Percentiles rank a stretch among this genome's conserved stretches.
Conservation (phyloP, 1,140 invertebrate species). For the Sycophila sp. region DNA sequence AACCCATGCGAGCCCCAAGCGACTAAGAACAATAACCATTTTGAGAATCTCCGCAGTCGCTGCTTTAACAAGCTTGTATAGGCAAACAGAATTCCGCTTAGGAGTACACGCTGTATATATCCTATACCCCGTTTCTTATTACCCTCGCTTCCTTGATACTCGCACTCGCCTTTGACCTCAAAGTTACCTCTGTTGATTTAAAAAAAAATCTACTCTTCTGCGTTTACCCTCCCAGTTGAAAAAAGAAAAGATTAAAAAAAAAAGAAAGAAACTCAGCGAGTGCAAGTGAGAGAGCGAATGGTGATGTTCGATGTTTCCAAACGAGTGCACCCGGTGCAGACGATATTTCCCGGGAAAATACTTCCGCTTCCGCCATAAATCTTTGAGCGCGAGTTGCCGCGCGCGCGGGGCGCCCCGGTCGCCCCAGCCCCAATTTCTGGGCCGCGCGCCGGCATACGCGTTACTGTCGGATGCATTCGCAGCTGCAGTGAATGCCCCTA, state of each 20-base stretch:
- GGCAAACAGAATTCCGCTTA: too few species aligned
- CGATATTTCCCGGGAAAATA: constrained; percentile 59
- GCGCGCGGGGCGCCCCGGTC: background rate
- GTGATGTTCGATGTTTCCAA: constrained; percentile 57
- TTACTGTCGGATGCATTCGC: constrained; percentile 52
- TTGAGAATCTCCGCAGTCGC: too few species aligned
- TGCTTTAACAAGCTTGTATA: too few species aligned
- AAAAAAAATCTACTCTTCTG: background rate
- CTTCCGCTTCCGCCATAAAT: constrained; percentile 59
- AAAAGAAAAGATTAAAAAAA: constrained; percentile 16
- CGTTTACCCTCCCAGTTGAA: constrained; percentile 9
- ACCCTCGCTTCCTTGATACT: background rate
- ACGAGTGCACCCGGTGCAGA: constrained; percentile 54
- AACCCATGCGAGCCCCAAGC: too few species aligned
- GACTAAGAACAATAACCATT: too few species aligned
- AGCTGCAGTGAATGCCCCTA: constrained; percentile 42
- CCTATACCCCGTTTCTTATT: too few species aligned
- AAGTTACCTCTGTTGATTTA: background rate
- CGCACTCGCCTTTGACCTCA: background rate
- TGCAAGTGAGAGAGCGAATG: constrained; percentile 43
- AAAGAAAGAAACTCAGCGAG: constrained; percentile 21
- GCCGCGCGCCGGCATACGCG: constrained; percentile 30
- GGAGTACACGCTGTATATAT: too few species aligned
- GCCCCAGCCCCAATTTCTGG: constrained; percentile 18
- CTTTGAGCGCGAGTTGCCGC: constrained; percentile 47